Evolutionary conservation across 1,140 invertebrate genomes (phyloP).

Genomic region (Hycleus phaleratus): DNA sequence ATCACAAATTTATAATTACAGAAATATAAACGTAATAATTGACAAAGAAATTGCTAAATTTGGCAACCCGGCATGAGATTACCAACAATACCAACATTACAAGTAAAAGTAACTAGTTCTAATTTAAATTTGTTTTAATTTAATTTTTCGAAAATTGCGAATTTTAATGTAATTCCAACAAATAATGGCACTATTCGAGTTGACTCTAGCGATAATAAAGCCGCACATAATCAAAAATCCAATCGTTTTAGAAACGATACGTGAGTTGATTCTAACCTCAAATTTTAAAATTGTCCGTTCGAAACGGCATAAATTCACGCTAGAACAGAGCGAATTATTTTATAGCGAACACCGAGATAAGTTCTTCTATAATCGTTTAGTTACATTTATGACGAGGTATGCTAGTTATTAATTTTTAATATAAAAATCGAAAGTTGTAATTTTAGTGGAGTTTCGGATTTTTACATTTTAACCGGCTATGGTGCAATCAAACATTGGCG

Average conservation of each 20-base stretch:
- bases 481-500: conserved; percentile 77
- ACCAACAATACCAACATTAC: neutral
- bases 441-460: conserved; percentile 70
- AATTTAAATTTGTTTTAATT: neutral
- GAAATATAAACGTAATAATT: no score
- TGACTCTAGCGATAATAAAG: conserved; percentile 68
- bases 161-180: no score
- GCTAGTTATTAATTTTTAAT: neutral
- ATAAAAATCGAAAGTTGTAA: neutral
- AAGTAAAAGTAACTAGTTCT: neutral
- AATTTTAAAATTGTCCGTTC: conserved; percentile 70
- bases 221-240: conserved; percentile 65
- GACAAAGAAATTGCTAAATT: no score
- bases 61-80: neutral
- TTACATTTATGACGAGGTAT: conserved; percentile 80
- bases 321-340: conserved; percentile 62
- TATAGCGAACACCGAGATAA: conserved; percentile 76
- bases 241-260: conserved; percentile 56
- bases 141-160: neutral
- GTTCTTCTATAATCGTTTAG: conserved; percentile 81
- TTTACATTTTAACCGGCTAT: conserved; percentile 65
- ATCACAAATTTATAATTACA: no score
- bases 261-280: conserved; percentile 58
- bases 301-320: conserved; percentile 54
- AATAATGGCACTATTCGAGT: conserved; percentile 38